phyloP scores from a whole-genome alignment of 2,113 vertebrate genomes.

The Poeciliopsis prolifica region DNA sequence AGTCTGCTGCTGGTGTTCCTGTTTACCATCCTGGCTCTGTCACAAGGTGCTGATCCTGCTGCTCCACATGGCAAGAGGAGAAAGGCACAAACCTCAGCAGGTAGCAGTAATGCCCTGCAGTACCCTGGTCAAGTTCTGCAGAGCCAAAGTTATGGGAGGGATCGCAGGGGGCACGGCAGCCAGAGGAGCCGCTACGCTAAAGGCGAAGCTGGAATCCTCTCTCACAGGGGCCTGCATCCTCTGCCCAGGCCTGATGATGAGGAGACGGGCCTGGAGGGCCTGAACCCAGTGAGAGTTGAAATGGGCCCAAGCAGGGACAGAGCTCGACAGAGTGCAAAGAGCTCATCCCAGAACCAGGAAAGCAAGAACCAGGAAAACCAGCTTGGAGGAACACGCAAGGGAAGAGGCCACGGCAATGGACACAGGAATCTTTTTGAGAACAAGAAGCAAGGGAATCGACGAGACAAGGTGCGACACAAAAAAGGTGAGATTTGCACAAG shows the following conservation, averaged over 20 bases:
- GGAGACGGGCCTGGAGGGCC: constrained; percentile 70
- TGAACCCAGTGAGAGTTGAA: constrained; percentile 79
- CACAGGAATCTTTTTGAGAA: constrained; percentile 68
- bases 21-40: constrained; percentile 47
- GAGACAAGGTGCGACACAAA: constrained; percentile 80
- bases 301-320: constrained; percentile 73
- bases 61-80: constrained; percentile 59
- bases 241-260: constrained; percentile 75
- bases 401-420: constrained; percentile 74
- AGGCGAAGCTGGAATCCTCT: constrained; percentile 51
- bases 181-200: constrained; percentile 74
- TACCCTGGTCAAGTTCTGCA: constrained; percentile 68
- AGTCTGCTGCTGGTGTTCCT: constrained; percentile 60
- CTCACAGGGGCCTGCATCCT: constrained; percentile 61
- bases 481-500: constrained; percentile 65
- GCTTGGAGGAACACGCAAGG: constrained; percentile 77
- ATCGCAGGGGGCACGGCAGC: constrained; percentile 66
- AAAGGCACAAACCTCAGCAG: constrained; percentile 53
- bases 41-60: constrained; percentile 59
- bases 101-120: constrained; percentile 74
- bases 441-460: constrained; percentile 82
- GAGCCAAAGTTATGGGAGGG: constrained; percentile 52
- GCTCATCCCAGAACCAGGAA: constrained; percentile 71
- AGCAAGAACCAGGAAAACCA: constrained; percentile 79
- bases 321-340: constrained; percentile 69